Evolutionary conservation across 2,797 vertebrate species (phyloP).

Genomic region (Pteronotus mesoamericanus): DNA sequence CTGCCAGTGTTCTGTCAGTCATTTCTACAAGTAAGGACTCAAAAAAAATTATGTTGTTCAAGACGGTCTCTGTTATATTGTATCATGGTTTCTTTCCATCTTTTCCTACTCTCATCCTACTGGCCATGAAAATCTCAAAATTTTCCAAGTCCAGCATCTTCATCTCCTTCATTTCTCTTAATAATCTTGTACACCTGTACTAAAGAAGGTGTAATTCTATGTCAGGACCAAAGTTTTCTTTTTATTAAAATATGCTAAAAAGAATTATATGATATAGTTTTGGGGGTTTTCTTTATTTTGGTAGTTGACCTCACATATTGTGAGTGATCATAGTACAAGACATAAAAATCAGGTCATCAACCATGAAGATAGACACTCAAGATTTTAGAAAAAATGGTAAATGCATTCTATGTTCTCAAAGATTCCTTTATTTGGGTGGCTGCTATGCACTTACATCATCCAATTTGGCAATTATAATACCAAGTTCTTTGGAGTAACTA

Average conservation of each 20-base stretch:
- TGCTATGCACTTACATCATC: not conserved
- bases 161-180: not conserved
- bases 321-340: not conserved
- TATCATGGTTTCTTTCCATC: not conserved
- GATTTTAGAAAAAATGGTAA: not conserved
- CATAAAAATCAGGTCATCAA: not conserved
- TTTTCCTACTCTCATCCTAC: not conserved
- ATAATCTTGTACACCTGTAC: not conserved
- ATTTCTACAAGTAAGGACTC: not conserved
- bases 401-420: not conserved
- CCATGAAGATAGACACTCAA: not conserved
- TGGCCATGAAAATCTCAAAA: not conserved
- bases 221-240: not conserved
- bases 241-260: constrained; percentile 2
- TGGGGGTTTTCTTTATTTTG: not conserved
- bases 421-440: not conserved
- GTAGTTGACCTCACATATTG: not conserved
- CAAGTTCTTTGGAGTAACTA: not conserved
- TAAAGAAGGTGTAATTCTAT: not conserved
- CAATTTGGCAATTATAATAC: not conserved
- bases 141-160: not conserved
- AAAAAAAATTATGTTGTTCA: not conserved
- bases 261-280: not conserved
- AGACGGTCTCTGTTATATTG: not conserved
- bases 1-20: not conserved